Evolutionary conservation across 2,888 invertebrate genomes (phyloP), one percentile per base, ranked within the genome.

Genomic region (Erebia epiphron): DNA sequence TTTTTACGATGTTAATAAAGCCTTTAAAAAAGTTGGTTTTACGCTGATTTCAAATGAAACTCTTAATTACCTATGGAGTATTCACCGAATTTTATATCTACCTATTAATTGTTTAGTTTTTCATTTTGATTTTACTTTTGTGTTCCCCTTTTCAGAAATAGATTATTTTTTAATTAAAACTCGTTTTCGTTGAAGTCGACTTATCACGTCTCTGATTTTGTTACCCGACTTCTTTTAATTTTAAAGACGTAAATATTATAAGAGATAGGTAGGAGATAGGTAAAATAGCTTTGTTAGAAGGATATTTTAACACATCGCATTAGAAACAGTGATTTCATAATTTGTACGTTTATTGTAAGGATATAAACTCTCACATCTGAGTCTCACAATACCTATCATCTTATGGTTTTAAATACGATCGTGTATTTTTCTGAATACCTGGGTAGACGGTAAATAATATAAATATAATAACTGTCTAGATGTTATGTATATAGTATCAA

Each of bases 1-100:
- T 68, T 70, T 75, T 75, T 66, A 73, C 77, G 77, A 79, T 78
- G 79, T 80, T 78, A 82, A 81, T 71, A 71, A 68, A 69, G 49
- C 56, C 57, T 67, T 43, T 49, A 67, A 26, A 58, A 46, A 58
- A 58, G 26, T 66, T 66, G 56, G 43, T 41, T 26, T 67, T 58
- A n/a, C 57, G 26, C 13, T 58, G 58, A 67, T 58, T 67, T 67
- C 18, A 49, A 49, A 49, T 58, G 46, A 56, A 66, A 66, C 18
- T 52, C n/a, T 54, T 64, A 64, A 64, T 52, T 21, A 61, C 61
- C 61, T 61, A 46, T 61, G 46, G 61, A 46, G 21, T 8, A 46
- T 46, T 61, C 8, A 7, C 13, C 43, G 61, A 4, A 61, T 61
- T 46, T 46, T 16, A 16, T 16, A 64, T 2, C n/a, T 35, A 3